Percentiles rank a stretch among this genome's conserved stretches.
Conservation (phyloP, 2,888 invertebrate species). For the Leucozona laternaria region DNA sequence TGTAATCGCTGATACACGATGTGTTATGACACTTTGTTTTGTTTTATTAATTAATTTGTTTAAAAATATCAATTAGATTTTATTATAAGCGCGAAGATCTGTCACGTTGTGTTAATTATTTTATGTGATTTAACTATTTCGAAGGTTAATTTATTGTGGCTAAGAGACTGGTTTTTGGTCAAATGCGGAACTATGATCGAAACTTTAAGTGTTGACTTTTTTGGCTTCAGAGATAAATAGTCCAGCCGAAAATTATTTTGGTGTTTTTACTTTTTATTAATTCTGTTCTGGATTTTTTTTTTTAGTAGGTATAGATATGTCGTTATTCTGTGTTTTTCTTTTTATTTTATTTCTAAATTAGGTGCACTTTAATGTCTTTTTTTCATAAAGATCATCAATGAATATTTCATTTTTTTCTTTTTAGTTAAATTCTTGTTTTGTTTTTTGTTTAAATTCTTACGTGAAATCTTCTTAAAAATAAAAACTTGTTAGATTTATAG, state of each 20-base stretch:
- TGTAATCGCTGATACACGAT: conserved; percentile 16
- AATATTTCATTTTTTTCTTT: neutral
- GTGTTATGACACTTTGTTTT: neutral
- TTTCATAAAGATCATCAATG: neutral
- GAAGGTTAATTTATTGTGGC: conserved; percentile 4
- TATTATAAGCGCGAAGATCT: neutral
- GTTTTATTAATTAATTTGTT: neutral
- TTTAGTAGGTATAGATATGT: no score
- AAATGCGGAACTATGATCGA: conserved; percentile 18
- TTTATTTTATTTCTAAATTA: neutral
- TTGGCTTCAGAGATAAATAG: neutral
- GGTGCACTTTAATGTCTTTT: neutral
- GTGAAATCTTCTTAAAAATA: neutral
- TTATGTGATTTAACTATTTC: conserved; percentile 12
- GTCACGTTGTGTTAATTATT: conserved; percentile 3
- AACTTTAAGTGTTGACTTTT: neutral
- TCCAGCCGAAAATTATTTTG: neutral
- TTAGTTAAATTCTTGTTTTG: neutral
- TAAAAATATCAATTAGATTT: neutral
- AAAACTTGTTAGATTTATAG: neutral
- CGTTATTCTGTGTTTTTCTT: neutral
- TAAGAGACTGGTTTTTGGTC: conserved; percentile 15
- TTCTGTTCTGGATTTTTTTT: no score
- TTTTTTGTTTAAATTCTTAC: neutral
- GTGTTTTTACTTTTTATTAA: neutral